Base-by-base conservation (phyloP, 2,113 vertebrate species). In the Motacilla alba region DNA sequence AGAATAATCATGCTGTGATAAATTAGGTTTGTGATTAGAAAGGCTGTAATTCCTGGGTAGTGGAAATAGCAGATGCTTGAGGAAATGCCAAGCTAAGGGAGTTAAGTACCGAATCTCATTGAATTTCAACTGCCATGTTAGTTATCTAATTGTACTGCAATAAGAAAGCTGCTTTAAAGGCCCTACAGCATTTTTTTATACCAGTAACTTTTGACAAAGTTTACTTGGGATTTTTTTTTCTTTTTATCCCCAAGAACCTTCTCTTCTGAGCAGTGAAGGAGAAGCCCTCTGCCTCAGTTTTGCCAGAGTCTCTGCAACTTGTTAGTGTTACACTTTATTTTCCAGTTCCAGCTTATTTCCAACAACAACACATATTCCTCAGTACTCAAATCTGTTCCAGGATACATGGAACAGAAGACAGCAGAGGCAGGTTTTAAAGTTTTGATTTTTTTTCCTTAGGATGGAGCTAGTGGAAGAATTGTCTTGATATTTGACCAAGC, bases 401-500 rank as follows among this genome's bases (percentile, higher is more conserved):
- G 43, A 52, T 52, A 58, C 11, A 39, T 0, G 35, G 35, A 85
- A 50, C 80, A 92, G 75, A 92, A 93, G 46, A 80, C 72, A 94
- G 56, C 37, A 80, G 37, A 93, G 60, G 62, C 13, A 8, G 46
- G 18, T 82, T 75, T 92, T 49, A 74, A 92, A 96, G 89, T 91
- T 92, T 75, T 43, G 23, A 5, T 0, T 19, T 80, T 93, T 77
- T 92, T 73, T 39, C 28, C 69, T 90, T 88, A 64, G 27, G 41
- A 89, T 95, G 41, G 76, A 97, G 93, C 97, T 96, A 91, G 96
- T 96, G 94, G 85, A 94, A 95, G 76, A 96, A 96, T 97, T 82
- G 76, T 93, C 89, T 97, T 95, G 96, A 91, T 96, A 96, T 90
- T 79, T 96, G 96, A 96, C 97, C 95, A 97, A 95, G 92, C 96